Evolutionary conservation across 1,140 invertebrate genomes (phyloP), one percentile per base, ranked within the genome.

Genomic region (Pantala flavescens): DNA sequence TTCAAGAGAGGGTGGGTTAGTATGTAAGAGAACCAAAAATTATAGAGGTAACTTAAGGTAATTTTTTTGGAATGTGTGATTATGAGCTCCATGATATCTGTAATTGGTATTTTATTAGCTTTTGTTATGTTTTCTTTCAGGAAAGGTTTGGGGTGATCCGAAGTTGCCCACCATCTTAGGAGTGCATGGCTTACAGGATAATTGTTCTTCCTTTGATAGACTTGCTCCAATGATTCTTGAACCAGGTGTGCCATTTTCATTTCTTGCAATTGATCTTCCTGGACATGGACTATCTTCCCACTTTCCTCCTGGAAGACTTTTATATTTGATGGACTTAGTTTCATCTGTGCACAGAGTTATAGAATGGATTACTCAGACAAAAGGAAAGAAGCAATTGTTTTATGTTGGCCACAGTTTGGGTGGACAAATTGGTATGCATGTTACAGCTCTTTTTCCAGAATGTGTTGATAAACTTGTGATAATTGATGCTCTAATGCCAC

Each of bases 271-370:
- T 36, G 90, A 92, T 80, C 82, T 91, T 75, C 90, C 90, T 9
- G 88, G 89, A 1, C 90, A 92, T 82, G 91, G 91, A 2, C 82
- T 82, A 14, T 92, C 90, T 7, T 87, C 87, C 73, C 84, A 84
- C 55, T 86, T 87, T 74, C 87, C 88, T 73, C 73, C 78, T 16
- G 87, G 87, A 55, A 71, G 83, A 71, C 78, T 81, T 5, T 80
- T 88, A 28, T 79, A 85, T 24, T 83, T 78, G 70, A 77, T 84
- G 10, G 82, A 84, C 49, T 5, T 63, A 3, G 49, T 63, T 16
- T 63, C 49, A 21, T 3, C 49, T 63, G 49, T 63, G 16, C 12
- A 63, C n/a, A 63, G 49, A 21, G 49, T 63, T 63, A 63, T 63
- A 16, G 16, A 63, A 3, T 63, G 49, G 49, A 14, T 63, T 16